Evolutionary conservation across 2,888 invertebrate species (phyloP).

Genomic region (Andrena trimmerana): DNA sequence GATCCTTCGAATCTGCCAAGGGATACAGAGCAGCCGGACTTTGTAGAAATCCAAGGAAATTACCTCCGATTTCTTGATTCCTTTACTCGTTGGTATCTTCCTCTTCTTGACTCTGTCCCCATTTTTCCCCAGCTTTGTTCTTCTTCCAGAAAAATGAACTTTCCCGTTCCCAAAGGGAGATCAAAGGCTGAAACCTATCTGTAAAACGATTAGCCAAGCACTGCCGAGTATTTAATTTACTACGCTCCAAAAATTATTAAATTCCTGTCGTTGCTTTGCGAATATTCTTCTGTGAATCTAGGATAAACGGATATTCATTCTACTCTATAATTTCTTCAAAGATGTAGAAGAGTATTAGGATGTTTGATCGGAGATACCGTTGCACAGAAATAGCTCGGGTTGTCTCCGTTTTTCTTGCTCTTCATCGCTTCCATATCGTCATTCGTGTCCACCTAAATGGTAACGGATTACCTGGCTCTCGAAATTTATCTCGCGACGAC

Average conservation of each 20-base stretch:
- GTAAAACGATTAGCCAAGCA: background rate
- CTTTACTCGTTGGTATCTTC: background rate
- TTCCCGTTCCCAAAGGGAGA: background rate
- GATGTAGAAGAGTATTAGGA: no score
- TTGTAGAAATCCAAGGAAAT: slow-evolving; percentile 18
- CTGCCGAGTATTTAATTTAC: no score
- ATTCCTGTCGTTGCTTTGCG: no score
- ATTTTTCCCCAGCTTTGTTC: slow-evolving; percentile 12
- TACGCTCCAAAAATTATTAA: no score
- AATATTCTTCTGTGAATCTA: no score
- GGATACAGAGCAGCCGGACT: slow-evolving; percentile 10
- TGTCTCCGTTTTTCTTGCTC: background rate
- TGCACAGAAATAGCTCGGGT: slow-evolving; percentile 4
- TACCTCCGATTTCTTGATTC: slow-evolving; percentile 20
- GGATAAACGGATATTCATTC: no score
- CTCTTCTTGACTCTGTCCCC: background rate
- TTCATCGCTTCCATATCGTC: background rate
- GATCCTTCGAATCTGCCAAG: slow-evolving; percentile 9
- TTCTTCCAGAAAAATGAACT: background rate
- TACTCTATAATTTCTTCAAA: no score
- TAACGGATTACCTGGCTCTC: slow-evolving; percentile 55
- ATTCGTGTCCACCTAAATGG: slow-evolving; percentile 27
- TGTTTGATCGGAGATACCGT: background rate
- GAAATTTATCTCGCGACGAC: slow-evolving; percentile 61
- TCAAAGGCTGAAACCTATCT: background rate